Evolutionary conservation across 2,888 invertebrate genomes (phyloP).

Genomic region (Osmoderma eremita): DNA sequence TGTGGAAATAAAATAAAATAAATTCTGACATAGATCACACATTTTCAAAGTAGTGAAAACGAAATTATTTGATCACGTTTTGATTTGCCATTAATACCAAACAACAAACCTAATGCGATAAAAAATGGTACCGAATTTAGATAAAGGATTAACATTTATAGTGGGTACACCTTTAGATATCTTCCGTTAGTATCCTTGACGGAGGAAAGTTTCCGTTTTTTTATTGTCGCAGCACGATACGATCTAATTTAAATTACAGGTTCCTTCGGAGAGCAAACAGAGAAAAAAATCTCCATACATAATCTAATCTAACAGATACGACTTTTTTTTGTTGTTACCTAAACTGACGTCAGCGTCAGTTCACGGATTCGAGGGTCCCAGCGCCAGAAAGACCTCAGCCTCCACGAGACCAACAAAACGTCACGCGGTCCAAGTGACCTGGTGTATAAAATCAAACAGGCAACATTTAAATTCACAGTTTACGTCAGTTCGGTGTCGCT

Average conservation of each 20-base stretch:
- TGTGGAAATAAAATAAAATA: no score
- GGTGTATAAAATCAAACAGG: slow-evolving; percentile 31
- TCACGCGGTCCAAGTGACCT: slow-evolving; percentile 29
- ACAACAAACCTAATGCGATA: not conserved
- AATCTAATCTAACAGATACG: slow-evolving; percentile 9
- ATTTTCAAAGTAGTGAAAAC: no score
- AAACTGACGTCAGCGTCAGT: slow-evolving; percentile 21
- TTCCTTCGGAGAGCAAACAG: not conserved
- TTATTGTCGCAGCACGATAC: not conserved
- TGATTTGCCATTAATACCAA: no score
- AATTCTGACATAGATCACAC: no score
- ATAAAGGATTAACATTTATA: slow-evolving; percentile 13
- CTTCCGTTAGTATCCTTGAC: slow-evolving; percentile 19
- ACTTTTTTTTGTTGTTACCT: slow-evolving; percentile 17
- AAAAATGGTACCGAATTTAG: not conserved
- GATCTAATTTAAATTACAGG: slow-evolving; percentile 9
- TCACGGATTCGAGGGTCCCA: slow-evolving; percentile 9
- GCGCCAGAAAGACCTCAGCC: slow-evolving; percentile 6
- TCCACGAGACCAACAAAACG: slow-evolving; percentile 3
- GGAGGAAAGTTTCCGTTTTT: slow-evolving; percentile 20
- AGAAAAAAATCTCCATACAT: not conserved
- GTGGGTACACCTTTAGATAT: slow-evolving; percentile 6
- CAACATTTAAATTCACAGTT: slow-evolving; percentile 37
- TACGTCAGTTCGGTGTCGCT: slow-evolving; percentile 32
- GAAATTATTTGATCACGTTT: no score